Evolutionary conservation across 1,140 invertebrate genomes (phyloP).

Genomic region (Phymorhynchus buccinoides): DNA sequence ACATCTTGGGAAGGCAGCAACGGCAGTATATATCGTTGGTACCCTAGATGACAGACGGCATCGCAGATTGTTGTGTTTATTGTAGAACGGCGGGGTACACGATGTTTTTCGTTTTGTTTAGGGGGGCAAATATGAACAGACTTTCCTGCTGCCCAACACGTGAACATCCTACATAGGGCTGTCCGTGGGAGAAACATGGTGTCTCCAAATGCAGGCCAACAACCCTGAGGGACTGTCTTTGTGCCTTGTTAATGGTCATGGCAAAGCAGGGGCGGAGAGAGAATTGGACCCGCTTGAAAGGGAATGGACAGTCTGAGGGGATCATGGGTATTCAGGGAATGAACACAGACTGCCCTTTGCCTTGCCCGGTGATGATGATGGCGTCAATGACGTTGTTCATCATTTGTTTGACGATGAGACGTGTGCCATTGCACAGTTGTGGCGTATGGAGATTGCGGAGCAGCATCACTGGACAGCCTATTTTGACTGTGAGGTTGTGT

Average conservation of each 20-base stretch:
- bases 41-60: too few relatives aligned
- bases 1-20: too few relatives aligned
- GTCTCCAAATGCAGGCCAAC: conserved; percentile 51
- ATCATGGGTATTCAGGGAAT: conserved; percentile 36
- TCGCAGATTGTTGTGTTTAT: too few relatives aligned
- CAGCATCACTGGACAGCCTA: conserved; percentile 68
- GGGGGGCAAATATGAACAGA: not conserved
- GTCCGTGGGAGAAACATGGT: conserved; percentile 60
- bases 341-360: conserved; percentile 43
- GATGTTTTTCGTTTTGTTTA: conserved; percentile 29
- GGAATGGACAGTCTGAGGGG: conserved; percentile 48
- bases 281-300: conserved; percentile 76
- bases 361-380: conserved; percentile 41
- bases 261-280: conserved; percentile 74
- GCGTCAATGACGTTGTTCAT: conserved; percentile 49
- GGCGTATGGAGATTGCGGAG: conserved; percentile 68
- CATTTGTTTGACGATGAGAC: conserved; percentile 60
- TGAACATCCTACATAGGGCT: conserved; percentile 63
- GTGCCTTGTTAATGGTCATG: conserved; percentile 77
- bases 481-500: conserved; percentile 70
- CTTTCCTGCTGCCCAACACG: conserved; percentile 39
- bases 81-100: conserved; percentile 35
- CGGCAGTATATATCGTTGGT: too few relatives aligned
- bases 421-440: conserved; percentile 70
- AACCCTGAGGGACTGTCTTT: conserved; percentile 73